Conservation (phyloP, 92 coral and sea anemone species). For the Palythoa grandiflora region DNA sequence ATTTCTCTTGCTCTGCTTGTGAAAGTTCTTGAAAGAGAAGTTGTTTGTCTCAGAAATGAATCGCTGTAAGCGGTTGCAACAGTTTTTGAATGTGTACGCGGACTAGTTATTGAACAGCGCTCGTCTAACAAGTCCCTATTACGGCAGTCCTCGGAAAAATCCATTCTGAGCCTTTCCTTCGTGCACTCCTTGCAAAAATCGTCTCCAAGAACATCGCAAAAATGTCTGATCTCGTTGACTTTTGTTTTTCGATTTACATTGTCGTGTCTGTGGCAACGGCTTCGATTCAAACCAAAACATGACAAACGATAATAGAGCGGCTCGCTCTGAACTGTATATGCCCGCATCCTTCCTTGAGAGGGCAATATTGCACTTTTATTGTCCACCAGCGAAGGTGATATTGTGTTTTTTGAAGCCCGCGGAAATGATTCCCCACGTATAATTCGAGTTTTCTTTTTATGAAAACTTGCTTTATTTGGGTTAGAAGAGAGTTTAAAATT, state of each 20-base stretch:
- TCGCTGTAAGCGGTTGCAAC: neutral
- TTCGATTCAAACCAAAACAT: neutral
- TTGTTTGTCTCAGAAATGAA: neutral
- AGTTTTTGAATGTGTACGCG: neutral
- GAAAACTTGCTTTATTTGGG: neutral
- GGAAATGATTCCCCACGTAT: neutral
- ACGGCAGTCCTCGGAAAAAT: neutral
- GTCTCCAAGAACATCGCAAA: conserved; percentile 39
- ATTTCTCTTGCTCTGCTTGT: neutral
- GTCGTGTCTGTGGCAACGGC: conserved; percentile 35
- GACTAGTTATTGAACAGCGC: neutral
- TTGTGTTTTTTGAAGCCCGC: neutral
- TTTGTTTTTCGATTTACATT: neutral
- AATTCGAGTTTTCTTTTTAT: neutral
- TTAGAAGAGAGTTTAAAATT: neutral
- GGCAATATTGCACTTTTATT: neutral
- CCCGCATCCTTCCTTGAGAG: neutral
- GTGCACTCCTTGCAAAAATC: conserved; percentile 33
- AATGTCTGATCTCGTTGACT: neutral
- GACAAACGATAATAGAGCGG: neutral
- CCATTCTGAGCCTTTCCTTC: conserved; percentile 21
- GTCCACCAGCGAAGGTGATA: conserved; percentile 15
- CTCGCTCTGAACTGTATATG: conserved; percentile 2
- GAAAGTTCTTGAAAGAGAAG: neutral
- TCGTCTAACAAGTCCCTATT: neutral